These are phyloP conservation scores for Sebastes vulpes DNA, from an alignment of 2,797 vertebrate species.

Conservation along the genomic window DNA sequence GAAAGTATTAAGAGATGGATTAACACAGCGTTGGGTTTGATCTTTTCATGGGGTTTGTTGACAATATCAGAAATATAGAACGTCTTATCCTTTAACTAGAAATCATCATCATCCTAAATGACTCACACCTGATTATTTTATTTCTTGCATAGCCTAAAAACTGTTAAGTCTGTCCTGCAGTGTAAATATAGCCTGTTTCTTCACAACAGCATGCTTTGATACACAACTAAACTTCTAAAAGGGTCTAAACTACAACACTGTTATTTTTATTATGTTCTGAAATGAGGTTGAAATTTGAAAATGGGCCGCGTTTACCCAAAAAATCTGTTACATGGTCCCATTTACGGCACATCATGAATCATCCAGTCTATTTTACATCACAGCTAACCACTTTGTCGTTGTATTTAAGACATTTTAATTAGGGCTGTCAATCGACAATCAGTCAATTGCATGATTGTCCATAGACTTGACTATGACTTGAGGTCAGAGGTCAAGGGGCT, in stretches of 20 bases:
- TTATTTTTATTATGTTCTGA: background rate
- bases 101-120: background rate
- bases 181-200: background rate
- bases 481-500: no score
- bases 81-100: background rate
- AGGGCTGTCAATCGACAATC: no score
- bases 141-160: background rate
- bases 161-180: background rate
- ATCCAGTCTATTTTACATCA: background rate
- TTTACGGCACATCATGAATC: background rate
- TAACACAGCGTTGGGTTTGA: background rate
- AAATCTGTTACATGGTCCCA: background rate
- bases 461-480: no score
- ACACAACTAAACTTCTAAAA: background rate
- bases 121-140: background rate
- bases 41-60: background rate
- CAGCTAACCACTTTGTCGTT: background rate
- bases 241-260: conserved; percentile 2
- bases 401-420: no score
- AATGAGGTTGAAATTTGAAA: background rate
- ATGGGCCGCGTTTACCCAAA: background rate
- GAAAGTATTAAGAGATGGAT: background rate
- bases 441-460: no score
- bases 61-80: background rate
- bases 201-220: background rate